Percentiles rank a stretch among this genome's conserved stretches.
phyloP scores from a whole-genome alignment of 2,797 vertebrate genomes.

The Stomatorhinus walkeri region DNA sequence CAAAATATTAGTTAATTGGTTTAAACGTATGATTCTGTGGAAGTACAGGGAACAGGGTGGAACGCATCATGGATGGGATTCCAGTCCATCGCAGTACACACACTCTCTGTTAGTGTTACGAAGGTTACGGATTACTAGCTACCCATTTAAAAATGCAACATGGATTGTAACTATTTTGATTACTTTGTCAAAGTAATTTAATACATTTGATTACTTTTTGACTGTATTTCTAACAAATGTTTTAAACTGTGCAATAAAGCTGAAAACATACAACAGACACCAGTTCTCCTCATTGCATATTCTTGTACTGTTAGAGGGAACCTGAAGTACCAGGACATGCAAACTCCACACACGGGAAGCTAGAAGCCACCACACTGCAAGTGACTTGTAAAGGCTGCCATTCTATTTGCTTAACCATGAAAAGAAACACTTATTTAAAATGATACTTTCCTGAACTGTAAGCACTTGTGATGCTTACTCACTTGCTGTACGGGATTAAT shows the following conservation, averaged over 20 bases:
- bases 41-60: not conserved
- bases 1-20: not conserved
- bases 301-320: not conserved
- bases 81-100: not conserved
- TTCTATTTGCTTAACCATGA: not conserved
- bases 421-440: not conserved
- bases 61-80: not conserved
- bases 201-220: not conserved
- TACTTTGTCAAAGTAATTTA: not conserved
- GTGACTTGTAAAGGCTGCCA: not conserved
- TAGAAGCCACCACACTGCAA: not conserved
- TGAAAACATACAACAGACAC: not conserved
- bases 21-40: not conserved
- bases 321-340: not conserved
- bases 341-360: not conserved
- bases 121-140: not conserved
- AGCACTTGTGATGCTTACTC: not conserved
- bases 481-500: not conserved
- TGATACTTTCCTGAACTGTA: not conserved
- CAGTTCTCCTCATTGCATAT: not conserved
- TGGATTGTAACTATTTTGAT: not conserved
- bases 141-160: not conserved
- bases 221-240: not conserved
- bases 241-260: not conserved
- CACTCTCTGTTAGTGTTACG: not conserved